Evolutionary conservation across 2,888 invertebrate genomes (phyloP).

Genomic region (Oscheius sp.): DNA sequence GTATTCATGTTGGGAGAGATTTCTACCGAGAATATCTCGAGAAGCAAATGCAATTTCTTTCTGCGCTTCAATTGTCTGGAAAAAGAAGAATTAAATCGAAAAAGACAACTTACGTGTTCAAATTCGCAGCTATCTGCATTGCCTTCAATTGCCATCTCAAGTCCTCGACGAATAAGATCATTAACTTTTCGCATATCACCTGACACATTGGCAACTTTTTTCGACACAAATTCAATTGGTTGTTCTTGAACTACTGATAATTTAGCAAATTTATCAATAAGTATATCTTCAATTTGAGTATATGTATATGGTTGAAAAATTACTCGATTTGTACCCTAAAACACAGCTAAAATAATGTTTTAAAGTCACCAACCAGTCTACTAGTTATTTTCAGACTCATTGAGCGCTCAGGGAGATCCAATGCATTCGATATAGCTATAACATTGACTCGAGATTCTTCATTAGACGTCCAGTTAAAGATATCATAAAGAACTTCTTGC

Average conservation of each 20-base stretch:
- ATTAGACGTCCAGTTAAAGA: conserved; percentile 93
- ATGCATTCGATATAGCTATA: conserved; percentile 95
- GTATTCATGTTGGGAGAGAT: conserved; percentile 77
- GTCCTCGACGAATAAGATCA: conserved; percentile 88
- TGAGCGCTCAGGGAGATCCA: conserved; percentile 94
- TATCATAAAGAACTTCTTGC: conserved; percentile 81
- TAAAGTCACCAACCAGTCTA: conserved; percentile 69
- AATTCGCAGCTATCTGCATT: conserved; percentile 35
- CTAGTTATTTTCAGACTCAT: conserved; percentile 73
- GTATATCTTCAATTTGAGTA: conserved; percentile 76
- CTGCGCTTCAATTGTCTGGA: conserved; percentile 49
- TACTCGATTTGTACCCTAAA: conserved; percentile 83
- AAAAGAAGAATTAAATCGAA: background rate
- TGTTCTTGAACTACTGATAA: conserved; percentile 36
- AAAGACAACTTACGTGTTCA: conserved; percentile 38
- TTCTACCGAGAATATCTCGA: conserved; percentile 43
- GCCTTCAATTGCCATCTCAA: conserved; percentile 81
- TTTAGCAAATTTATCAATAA: conserved; percentile 26
- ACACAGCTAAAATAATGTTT: background rate
- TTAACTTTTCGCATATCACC: conserved; percentile 94
- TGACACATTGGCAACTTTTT: conserved; percentile 91
- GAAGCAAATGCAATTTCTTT: conserved; percentile 44
- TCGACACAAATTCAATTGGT: conserved; percentile 70
- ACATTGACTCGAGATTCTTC: conserved; percentile 83
- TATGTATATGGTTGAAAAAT: conserved; percentile 93